phyloP scores from a whole-genome alignment of 2,113 vertebrate genomes.

The Anthoscopus minutus region DNA sequence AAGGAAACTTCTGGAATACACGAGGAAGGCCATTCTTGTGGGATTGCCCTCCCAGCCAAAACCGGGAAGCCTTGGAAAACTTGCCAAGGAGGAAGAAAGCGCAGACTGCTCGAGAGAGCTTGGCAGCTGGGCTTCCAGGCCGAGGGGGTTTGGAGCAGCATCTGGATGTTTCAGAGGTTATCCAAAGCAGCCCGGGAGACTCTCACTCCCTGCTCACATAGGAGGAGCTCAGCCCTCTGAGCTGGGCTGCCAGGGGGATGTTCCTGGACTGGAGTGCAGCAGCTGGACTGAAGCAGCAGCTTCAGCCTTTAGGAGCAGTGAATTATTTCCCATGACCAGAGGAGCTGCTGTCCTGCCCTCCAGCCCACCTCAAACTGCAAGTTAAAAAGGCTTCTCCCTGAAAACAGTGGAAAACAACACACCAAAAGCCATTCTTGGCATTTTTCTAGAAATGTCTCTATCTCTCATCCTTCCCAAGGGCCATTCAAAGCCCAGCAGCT shows the following conservation, averaged over 20 bases:
- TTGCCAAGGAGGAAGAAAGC: background rate
- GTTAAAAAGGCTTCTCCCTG: background rate
- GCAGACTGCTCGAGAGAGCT: background rate
- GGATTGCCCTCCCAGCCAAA: conserved; percentile 32
- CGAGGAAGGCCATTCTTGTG: conserved; percentile 47
- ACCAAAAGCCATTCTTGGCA: background rate
- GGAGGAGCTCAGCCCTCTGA: background rate
- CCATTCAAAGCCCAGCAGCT: background rate
- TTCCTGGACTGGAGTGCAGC: background rate
- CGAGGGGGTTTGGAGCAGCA: conserved; percentile 28
- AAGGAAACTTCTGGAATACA: conserved; percentile 17
- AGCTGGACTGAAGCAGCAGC: background rate
- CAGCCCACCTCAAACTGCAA: background rate
- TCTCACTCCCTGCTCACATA: background rate
- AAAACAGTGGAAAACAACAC: background rate
- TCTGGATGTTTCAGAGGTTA: conserved; percentile 30
- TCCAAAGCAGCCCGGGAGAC: conserved; percentile 12
- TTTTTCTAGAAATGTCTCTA: background rate
- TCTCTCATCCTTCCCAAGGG: background rate
- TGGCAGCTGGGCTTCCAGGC: conserved; percentile 7
- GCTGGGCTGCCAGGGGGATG: background rate
- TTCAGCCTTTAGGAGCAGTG: background rate
- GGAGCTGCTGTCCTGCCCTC: background rate
- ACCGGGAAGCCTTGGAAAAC: background rate
- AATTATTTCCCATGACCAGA: background rate